Conservation (phyloP, 2,888 invertebrate genomes). For the Ophioninae sp. region DNA sequence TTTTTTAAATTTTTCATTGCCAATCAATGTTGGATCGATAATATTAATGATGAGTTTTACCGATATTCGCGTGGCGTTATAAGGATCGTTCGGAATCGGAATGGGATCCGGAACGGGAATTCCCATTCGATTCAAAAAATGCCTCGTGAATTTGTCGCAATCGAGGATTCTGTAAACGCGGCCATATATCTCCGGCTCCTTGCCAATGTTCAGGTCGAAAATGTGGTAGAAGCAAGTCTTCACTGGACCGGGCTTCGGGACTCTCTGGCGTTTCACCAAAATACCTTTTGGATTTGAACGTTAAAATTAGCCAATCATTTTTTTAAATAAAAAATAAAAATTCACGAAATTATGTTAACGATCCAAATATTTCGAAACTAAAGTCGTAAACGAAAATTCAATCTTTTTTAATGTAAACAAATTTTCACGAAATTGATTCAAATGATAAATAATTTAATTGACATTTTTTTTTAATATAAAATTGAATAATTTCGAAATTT, state of each 20-base stretch:
- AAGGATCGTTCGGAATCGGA: constrained; percentile 82
- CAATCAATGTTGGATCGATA: too few species aligned
- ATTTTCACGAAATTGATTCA: too few species aligned
- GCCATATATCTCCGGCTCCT: constrained; percentile 90
- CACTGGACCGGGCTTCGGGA: constrained; percentile 88
- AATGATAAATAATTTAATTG: too few species aligned
- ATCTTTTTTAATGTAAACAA: too few species aligned
- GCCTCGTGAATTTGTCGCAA: constrained; percentile 93
- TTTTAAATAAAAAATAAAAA: too few species aligned
- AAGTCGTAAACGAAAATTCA: too few species aligned
- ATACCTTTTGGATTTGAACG: constrained; percentile 83
- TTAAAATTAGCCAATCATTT: background rate
- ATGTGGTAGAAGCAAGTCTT: constrained; percentile 91
- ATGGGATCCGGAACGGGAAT: constrained; percentile 90
- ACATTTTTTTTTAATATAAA: too few species aligned
- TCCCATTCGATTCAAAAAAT: constrained; percentile 92
- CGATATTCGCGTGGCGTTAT: constrained; percentile 70
- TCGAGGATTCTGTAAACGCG: constrained; percentile 91
- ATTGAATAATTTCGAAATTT: too few species aligned
- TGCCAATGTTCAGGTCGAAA: constrained; percentile 93
- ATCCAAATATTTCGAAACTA: too few species aligned
- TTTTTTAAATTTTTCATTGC: too few species aligned
- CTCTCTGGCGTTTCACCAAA: constrained; percentile 90
- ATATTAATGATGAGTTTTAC: constrained; percentile 64
- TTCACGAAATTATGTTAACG: too few species aligned